Base-by-base conservation (phyloP, 2,113 vertebrate species). In the Progne subis region DNA sequence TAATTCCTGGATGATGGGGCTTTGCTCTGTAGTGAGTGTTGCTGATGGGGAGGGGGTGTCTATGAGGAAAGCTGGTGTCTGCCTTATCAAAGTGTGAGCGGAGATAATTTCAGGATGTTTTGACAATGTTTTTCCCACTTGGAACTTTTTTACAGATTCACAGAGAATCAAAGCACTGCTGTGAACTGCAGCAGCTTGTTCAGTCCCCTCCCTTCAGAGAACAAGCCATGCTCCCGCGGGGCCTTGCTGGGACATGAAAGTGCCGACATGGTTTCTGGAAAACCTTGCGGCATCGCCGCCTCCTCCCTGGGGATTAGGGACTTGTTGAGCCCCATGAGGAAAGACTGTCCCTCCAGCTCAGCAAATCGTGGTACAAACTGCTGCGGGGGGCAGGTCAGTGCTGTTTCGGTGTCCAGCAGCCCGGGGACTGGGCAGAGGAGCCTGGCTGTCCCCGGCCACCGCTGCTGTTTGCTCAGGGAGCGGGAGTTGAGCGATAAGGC, bases 211-310 rank as follows among this genome's bases (percentile, higher is more conserved):
- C 90, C 63, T 76, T 49, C 63, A 53, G 87, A 11, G 90, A 95
- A 32, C 85, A 64, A 91, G 37, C 92, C 49, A 0, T 21, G 32
- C 86, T 88, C 63, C 70, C 4, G 2, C 31, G 82, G 92, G 88
- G 75, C 94, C 59, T 53, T 85, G 92, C 82, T 88, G 94, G 78
- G 85, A 82, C 82, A 72, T 77, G 84, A 96, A 90, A 90, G 82
- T 39, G 82, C 92, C 43, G 55, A 46, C 82, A 53, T 8, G 67
- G 57, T 39, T 47, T 50, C 72, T 93, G 96, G 55, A 72, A 92
- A 90, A 80, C 69, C 60, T 77, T 1, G 23, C 41, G 43, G 92
- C 59, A 69, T 13, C 5, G 5, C 55, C 37, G 32, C 76, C 86
- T 70, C 71, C 75, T 97, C 76, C 64, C 55, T 56, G 72, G 56